Percentiles rank a stretch among this genome's conserved stretches.
phyloP scores from a whole-genome alignment of 2,797 vertebrate species.

The Morelia viridis region DNA sequence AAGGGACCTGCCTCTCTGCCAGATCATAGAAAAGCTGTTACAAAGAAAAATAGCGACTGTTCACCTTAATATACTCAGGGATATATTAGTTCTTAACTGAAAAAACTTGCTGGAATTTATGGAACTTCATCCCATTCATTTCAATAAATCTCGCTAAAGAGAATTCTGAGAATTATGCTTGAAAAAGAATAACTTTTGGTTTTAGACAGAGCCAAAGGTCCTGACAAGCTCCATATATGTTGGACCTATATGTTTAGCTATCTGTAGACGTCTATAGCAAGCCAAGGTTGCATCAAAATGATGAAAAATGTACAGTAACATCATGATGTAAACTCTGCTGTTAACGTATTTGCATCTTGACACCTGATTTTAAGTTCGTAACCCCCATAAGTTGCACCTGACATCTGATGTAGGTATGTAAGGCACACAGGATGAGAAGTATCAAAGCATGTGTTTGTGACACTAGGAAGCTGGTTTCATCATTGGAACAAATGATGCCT shows the following conservation, averaged over 20 bases:
- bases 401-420: neutral
- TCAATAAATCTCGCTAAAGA: too few relatives aligned
- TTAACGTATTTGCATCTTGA: neutral
- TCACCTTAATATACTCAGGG: too few relatives aligned
- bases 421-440: neutral
- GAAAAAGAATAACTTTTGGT: too few relatives aligned
- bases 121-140: too few relatives aligned
- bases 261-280: neutral
- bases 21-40: too few relatives aligned
- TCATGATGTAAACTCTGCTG: neutral
- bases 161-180: too few relatives aligned
- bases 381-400: neutral
- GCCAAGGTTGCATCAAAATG: neutral
- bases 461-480: neutral
- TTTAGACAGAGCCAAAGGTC: too few relatives aligned
- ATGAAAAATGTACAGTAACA: neutral
- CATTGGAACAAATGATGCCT: neutral
- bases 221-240: too few relatives aligned
- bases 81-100: too few relatives aligned
- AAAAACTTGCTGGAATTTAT: too few relatives aligned
- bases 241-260: neutral
- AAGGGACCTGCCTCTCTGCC: too few relatives aligned
- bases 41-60: too few relatives aligned
- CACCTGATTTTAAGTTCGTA: neutral
- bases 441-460: neutral